phyloP scores from a whole-genome alignment of 2,888 invertebrate species.

The Brenthis daphne region DNA sequence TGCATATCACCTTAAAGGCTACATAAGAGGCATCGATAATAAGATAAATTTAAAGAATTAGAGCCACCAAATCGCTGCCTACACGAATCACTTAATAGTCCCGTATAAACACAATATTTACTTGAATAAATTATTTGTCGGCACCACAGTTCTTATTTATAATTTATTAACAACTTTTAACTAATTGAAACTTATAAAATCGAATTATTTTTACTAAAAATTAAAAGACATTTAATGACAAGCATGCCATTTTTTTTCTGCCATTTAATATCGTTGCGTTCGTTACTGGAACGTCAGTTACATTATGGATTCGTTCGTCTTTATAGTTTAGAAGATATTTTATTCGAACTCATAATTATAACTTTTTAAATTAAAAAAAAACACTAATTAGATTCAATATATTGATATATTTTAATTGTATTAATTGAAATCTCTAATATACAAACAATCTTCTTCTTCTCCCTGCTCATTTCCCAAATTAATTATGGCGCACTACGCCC shows the following conservation, averaged over 20 bases:
- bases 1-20: constrained; percentile 27
- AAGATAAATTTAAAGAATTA: constrained; percentile 58
- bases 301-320: constrained; percentile 55
- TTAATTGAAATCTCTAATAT: too few species aligned
- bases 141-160: constrained; percentile 47
- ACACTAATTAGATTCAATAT: too few species aligned
- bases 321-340: background rate
- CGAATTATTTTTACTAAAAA: constrained; percentile 61
- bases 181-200: constrained; percentile 50
- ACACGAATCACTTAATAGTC: constrained; percentile 62
- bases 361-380: too few species aligned
- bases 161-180: constrained; percentile 43
- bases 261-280: constrained; percentile 72
- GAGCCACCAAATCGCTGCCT: constrained; percentile 71
- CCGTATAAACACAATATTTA: constrained; percentile 48
- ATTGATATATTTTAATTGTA: too few species aligned
- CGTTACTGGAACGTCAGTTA: constrained; percentile 51
- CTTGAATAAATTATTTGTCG: constrained; percentile 49
- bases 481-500: too few species aligned
- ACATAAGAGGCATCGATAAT: constrained; percentile 47
- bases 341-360: background rate
- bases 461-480: too few species aligned
- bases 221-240: constrained; percentile 71
- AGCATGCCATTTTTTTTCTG: constrained; percentile 70
- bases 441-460: too few species aligned